Evolutionary conservation across 2,888 invertebrate genomes (phyloP), one percentile per base, ranked within the genome.

Genomic region (Drosophila silvestris): DNA sequence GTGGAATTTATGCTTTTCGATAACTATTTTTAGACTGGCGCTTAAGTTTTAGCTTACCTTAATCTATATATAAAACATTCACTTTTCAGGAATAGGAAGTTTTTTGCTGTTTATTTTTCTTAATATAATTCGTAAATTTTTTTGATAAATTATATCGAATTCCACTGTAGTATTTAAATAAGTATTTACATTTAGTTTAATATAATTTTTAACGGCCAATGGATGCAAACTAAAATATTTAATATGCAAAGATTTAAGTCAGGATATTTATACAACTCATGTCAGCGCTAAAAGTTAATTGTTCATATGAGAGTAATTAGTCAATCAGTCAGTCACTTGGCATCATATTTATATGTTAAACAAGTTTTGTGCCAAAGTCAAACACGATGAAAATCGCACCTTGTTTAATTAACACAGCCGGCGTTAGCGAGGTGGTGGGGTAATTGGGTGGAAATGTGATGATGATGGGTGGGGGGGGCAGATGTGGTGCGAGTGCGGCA

Each of bases 361-460:
- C 74, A 70, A 79, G 54, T 85, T 88, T 77, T 62, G 68, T 71
- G 72, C 77, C 77, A 77, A 88, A 81, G 64, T 61, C 79, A 85
- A 85, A 88, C 77, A 85, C 63, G 62, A 63, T 59, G 58, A 58
- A 71, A 60, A 71, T 85, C 71, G 76, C 83, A 83, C 82, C 86
- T 74, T 74, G 82, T 72, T 83, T 89, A 83, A 85, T 89, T 89
- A 89, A 82, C 82, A 76, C 57, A 65, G 53, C 53, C 37, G 28
- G 51, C 44, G 60, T 66, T 32, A 52, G 61, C 35, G 65, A 39
- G 64, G 51, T 52, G 32, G 41, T 28, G 39, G 9, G 28, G 59
- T n/a, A 33, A 47, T 47, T 26, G 22, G 32, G 62, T 39, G 41
- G 19, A 26, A 56, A 26, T 26, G 41, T 14, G n/a, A n/a, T 19